Evolutionary conservation across 64 coral and sea anemone genomes (phyloP), one percentile per base, ranked within the genome.

Genomic region (Stichodactyla mertensii): DNA sequence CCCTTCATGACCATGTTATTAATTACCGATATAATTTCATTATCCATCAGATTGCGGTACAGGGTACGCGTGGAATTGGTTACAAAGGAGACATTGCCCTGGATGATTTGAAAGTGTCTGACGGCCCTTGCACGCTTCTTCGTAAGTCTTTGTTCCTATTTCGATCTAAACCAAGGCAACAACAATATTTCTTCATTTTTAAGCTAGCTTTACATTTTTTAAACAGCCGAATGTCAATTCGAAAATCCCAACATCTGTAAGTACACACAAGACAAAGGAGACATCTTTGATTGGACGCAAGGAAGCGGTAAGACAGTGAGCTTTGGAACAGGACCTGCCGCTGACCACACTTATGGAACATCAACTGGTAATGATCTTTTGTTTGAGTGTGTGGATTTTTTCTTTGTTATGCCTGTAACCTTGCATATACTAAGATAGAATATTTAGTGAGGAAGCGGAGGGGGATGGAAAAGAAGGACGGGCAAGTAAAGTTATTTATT

Each of bases 281-380:
- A 99, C 56, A 87, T 92, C 8, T 99, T 99, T 71, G 93, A 99
- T 52, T 99, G 97, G 97, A 83, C 90, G 0, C 85, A 87, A 53
- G 97, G 90, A 85, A 92, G 90, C 77, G 97, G 97, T 23, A 94
- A 95, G 52, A 99, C 93, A 8, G 82, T 90, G 0, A 93, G 90
- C 85, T 8, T 61, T 15, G 54, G 28, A 62, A 99, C 97, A 52
- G 97, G 97, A 28, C 97, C 97, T 6, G 20, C 84, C 11, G 59
- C 71, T 54, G 97, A 99, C 77, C 97, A 99, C 77, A 99, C 97
- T 4, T 99, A 88, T 70, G 88, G 87, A 79, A 95, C 97, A 54
- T 61, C 90, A 9, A 77, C 60, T 19, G 97, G 97, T 99, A 88
- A 91, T 92, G 36, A 45, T 58, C 8, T 9, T 15, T 58, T 58